Percentiles rank a stretch among this genome's conserved stretches.
Conservation (phyloP, 2,113 vertebrate species). For the Rhinolophus ferrumequinum region DNA sequence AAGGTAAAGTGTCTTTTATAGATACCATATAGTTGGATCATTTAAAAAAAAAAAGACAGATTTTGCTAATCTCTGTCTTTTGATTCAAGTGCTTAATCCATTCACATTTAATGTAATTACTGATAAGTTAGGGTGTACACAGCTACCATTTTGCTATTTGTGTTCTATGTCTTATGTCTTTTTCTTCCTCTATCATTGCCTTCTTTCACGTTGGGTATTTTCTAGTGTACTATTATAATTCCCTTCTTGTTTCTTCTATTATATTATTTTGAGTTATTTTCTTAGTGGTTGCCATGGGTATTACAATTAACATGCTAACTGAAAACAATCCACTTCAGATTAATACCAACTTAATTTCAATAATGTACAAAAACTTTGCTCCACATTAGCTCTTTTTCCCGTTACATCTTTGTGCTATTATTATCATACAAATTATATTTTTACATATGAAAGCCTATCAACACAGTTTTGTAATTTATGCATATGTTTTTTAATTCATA, state of each 20-base stretch:
- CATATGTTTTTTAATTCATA: conserved; percentile 28
- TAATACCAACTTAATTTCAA: conserved; percentile 36
- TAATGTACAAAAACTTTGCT: neutral
- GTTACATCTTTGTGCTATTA: neutral
- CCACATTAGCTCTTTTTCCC: neutral
- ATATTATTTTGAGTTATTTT: neutral
- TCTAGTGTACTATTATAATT: neutral
- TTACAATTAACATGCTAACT: neutral
- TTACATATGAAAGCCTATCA: neutral
- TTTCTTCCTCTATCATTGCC: neutral
- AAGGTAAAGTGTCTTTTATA: neutral
- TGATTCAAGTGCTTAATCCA: neutral
- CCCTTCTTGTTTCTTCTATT: neutral
- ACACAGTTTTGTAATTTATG: neutral
- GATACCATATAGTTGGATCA: neutral
- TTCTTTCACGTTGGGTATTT: neutral
- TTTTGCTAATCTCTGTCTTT: neutral
- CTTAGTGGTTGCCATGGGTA: neutral
- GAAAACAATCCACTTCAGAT: conserved; percentile 20
- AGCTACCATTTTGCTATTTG: neutral
- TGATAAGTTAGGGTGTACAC: neutral
- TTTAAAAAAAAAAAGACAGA: neutral
- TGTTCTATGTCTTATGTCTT: neutral
- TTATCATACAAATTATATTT: neutral
- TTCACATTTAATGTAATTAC: neutral